Evolutionary conservation across 2,888 invertebrate genomes (phyloP), one percentile per base, ranked within the genome.

Genomic region (Chrysolina americana): DNA sequence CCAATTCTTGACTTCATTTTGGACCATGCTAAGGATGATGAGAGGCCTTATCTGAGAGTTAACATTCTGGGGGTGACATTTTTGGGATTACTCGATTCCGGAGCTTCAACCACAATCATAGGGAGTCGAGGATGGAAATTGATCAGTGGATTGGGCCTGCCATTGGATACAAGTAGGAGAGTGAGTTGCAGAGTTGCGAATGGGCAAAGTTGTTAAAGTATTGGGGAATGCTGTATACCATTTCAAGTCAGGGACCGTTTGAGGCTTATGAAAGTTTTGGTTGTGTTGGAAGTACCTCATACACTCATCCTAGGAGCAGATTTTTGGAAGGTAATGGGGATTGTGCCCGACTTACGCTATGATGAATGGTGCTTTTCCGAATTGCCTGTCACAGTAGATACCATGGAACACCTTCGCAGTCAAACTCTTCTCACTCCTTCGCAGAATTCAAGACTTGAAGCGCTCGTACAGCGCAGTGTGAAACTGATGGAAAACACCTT

Each of bases 171-270:
- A 11, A 19, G 50, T 10, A 62, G 44, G 13, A 69, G 19, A 9
- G 23, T 41, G 19, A 65, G 4, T 17, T 65, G 68, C 56, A 73
- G 64, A 13, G 75, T 77, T 10, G 75, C 77, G 2, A 77, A 77
- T 73, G 73, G 73, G 36, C 36, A 71, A 1, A 41, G 17, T n/a
- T 71, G 68, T 50, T 21, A 59, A 4, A 75, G 71, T 64, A 15
- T 68, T 17, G 77, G 75, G 3, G 53, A 53, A n/a, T 65, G 65
- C 64, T 77, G n/a, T n/a, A n/a, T n/a, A n/a, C n/a, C n/a, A n/a
- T n/a, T n/a, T n/a, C n/a, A n/a, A n/a, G n/a, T n/a, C n/a, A 65
- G 66, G 15, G 75, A 68, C 41, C 44, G 47, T n/a, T 17, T 75
- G 15, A 66, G 56, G 9, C n/a, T 71, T 19, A 62, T 75, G 13